phyloP scores from a whole-genome alignment of 2,888 invertebrate species.

The Drosophila nr. medialis region DNA sequence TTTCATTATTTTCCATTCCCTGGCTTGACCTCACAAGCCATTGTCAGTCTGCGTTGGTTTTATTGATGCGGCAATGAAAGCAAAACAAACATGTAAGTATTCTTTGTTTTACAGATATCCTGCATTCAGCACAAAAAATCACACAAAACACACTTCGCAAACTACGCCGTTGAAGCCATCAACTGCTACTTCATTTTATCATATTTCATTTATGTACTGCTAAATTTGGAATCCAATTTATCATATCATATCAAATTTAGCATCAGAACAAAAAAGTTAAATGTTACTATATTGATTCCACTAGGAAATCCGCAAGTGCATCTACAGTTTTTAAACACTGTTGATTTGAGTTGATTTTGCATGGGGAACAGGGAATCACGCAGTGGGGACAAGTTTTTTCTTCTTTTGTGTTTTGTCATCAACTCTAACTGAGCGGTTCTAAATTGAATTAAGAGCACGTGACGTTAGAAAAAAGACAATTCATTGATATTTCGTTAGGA shows the following conservation, averaged over 20 bases:
- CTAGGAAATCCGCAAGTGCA: not conserved
- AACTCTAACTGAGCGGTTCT: not conserved
- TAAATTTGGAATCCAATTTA: not conserved
- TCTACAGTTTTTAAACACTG: not conserved
- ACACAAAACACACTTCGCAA: not conserved
- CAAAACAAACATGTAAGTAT: not conserved
- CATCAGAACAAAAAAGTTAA: not conserved
- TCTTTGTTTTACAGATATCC: not conserved
- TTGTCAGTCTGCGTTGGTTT: not conserved
- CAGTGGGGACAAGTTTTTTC: not conserved
- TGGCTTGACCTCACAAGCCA: not conserved
- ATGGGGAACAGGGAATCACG: not conserved
- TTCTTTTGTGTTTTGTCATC: not conserved
- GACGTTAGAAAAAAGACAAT: not conserved
- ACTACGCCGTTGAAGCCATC: not conserved
- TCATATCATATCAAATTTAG: not conserved
- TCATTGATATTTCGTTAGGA: not conserved
- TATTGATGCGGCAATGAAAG: not conserved
- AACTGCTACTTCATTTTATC: not conserved
- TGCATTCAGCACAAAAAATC: not conserved
- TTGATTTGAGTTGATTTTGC: not conserved
- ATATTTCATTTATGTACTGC: not conserved
- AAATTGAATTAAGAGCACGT: not conserved
- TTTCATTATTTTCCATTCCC: not conserved
- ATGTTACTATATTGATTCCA: not conserved